Evolutionary conservation across 92 coral and sea anemone species (phyloP).

Genomic region (Porites rus): DNA sequence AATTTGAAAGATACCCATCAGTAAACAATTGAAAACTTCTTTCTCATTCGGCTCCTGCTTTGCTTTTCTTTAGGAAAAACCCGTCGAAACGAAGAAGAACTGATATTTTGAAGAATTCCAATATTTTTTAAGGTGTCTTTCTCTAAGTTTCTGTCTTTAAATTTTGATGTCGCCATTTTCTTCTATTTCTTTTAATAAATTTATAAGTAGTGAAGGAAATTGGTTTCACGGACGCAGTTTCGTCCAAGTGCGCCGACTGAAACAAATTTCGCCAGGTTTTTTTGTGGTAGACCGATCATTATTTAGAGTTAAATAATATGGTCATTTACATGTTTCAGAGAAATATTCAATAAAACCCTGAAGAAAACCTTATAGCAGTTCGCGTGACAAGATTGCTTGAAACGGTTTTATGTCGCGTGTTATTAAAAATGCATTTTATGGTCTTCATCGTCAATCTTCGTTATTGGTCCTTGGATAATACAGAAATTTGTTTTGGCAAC

Average conservation of each 20-base stretch:
- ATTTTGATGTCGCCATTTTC: background rate
- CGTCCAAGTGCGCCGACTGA: background rate
- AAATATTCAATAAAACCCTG: background rate
- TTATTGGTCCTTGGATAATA: background rate
- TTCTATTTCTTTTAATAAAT: background rate
- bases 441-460: background rate
- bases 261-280: background rate
- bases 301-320: background rate
- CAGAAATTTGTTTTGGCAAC: background rate
- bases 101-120: background rate
- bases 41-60: background rate
- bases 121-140: background rate
- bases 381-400: background rate
- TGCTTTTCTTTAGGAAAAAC: background rate
- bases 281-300: background rate
- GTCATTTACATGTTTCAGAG: background rate
- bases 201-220: slow-evolving; percentile 5
- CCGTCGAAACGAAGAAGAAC: background rate
- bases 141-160: background rate
- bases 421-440: background rate
- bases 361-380: background rate
- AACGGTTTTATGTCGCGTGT: background rate
- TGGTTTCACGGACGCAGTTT: background rate
- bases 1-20: background rate
- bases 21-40: slow-evolving; percentile 11